phyloP scores from a whole-genome alignment of 2,797 vertebrate species.

The Pseudomugil tenellus region DNA sequence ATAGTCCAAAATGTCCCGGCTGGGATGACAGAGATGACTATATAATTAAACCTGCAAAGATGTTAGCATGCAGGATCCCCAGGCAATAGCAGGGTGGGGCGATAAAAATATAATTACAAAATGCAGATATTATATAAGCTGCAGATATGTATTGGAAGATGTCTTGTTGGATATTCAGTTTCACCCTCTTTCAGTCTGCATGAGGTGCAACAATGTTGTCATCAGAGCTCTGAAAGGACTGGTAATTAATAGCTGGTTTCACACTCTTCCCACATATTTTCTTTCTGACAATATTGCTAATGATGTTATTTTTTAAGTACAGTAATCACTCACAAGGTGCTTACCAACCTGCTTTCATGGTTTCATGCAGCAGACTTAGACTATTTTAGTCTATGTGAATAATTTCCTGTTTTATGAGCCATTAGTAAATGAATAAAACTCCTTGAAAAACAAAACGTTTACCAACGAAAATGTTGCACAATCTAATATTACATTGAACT shows the following conservation, averaged over 20 bases:
- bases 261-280: neutral
- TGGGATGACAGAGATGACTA: constrained; percentile 46
- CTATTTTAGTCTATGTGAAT: neutral
- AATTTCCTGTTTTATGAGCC: constrained; percentile 32
- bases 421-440: constrained; percentile 3
- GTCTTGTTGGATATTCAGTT: neutral
- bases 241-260: constrained; percentile 4
- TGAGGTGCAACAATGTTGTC: constrained; percentile 21
- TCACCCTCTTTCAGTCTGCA: constrained; percentile 20
- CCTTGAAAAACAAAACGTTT: neutral
- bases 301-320: neutral
- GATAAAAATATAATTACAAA: neutral
- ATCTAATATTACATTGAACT: too few species aligned
- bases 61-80: constrained; percentile 30
- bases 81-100: constrained; percentile 49
- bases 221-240: constrained; percentile 19
- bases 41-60: constrained; percentile 74
- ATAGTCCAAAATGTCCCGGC: constrained; percentile 46
- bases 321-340: neutral
- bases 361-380: neutral
- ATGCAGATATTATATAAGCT: constrained; percentile 5
- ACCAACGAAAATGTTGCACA: too few species aligned
- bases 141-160: neutral
- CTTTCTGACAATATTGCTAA: neutral
- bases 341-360: constrained; percentile 2